phyloP scores from a whole-genome alignment of 2,797 vertebrate species.

The Lepus townsendii region DNA sequence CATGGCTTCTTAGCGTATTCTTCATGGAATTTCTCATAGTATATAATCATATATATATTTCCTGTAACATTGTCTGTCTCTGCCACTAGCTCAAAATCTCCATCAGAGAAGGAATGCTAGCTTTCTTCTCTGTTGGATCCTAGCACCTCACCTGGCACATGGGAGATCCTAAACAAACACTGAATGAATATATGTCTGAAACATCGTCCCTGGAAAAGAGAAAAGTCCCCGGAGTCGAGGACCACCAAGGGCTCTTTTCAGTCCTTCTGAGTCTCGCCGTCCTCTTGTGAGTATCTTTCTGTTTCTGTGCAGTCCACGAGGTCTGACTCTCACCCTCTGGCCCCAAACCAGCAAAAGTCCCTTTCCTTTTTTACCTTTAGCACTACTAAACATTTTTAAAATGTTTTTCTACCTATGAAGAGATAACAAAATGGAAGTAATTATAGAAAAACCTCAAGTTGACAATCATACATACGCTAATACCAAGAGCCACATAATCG shows the following conservation, averaged over 20 bases:
- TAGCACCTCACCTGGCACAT: neutral
- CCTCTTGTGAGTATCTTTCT: neutral
- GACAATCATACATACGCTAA: neutral
- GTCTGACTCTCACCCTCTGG: neutral
- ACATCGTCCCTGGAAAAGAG: neutral
- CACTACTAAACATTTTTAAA: constrained; percentile 44
- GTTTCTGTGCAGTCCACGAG: neutral
- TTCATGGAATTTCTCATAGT: neutral
- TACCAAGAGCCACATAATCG: neutral
- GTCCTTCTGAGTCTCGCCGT: neutral
- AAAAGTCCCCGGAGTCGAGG: neutral
- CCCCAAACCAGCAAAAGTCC: neutral
- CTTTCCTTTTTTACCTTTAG: constrained; percentile 29
- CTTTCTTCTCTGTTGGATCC: neutral
- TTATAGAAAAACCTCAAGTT: constrained; percentile 38
- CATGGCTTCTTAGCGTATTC: neutral
- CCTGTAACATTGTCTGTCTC: neutral
- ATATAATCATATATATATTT: neutral
- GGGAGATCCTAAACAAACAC: neutral
- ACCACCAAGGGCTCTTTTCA: neutral
- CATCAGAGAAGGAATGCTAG: neutral
- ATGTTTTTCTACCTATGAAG: constrained; percentile 44
- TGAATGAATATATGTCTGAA: constrained; percentile 18
- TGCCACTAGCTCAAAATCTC: constrained; percentile 32
- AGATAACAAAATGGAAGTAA: constrained; percentile 62